Base-by-base conservation (phyloP, 2,797 vertebrate genomes). In the Betta splendens region DNA sequence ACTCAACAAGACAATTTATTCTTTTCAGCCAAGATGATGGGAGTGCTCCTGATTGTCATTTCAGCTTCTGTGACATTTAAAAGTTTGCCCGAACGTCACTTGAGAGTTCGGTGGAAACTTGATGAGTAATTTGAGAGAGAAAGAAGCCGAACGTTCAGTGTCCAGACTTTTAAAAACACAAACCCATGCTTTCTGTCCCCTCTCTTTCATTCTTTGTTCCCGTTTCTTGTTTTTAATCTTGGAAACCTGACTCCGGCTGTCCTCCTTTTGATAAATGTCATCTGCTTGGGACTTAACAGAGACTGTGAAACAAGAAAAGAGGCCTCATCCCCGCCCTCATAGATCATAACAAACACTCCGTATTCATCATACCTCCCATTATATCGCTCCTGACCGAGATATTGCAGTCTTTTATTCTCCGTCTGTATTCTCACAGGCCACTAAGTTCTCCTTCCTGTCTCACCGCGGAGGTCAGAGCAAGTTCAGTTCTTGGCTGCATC, bases 391-490 rank as follows among this genome's bases (percentile, higher is more conserved):
- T 70, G 69, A 74, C 69, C n/a, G 28, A 77, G 51, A 77, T 71
- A 58, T 72, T 76, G 70, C 66, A 25, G 43, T 43, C 40, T 56
- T 11, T 25, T 56, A 44, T 40, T 21, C 29, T 12, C 1, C 31
- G 40, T 54, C 6, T 1, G 16, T 45, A 21, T n/a, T 58, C 68
- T 66, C 40, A 68, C 72, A 63, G 42, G 47, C 64, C 64, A 57
- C 65, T 11, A 49, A 42, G 37, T 75, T 69, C 54, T 43, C 49
- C 49, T 50, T 38, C 44, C 25, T 66, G 28, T 15, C 10, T 29
- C 62, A 43, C 68, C 70, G 75, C 53, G 66, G 49, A 69, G 81
- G 75, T 81, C 74, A 80, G 77, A 72, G 81, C 75, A 66, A 81
- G 54, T 72, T 84, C 67, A 77, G 16, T 44, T 48, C 46, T 69